Percentiles rank a stretch among this genome's conserved stretches.
Evolutionary conservation across 2,797 vertebrate genomes (phyloP).

Genomic region (Delichon dasypus): DNA sequence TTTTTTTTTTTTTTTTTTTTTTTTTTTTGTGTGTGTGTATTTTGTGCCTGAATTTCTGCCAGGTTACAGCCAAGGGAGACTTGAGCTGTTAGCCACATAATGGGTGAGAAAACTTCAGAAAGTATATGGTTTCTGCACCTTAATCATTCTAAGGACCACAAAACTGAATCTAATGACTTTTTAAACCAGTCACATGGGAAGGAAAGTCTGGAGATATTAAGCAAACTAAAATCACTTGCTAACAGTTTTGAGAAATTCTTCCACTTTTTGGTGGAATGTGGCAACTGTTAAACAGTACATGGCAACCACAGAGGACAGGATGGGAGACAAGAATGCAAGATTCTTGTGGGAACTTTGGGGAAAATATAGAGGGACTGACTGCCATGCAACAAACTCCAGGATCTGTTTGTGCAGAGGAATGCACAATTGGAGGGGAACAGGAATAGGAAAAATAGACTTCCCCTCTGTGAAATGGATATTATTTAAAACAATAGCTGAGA

Average conservation of each 20-base stretch:
- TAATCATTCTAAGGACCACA: neutral
- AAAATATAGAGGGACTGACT: neutral
- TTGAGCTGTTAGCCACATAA: neutral
- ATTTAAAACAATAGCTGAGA: constrained; percentile 50
- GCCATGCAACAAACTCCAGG: neutral
- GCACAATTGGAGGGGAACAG: neutral
- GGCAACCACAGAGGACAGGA: constrained; percentile 29
- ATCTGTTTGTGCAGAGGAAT: constrained; percentile 31
- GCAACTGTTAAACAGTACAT: constrained; percentile 4
- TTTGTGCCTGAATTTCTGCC: neutral
- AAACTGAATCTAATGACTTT: neutral
- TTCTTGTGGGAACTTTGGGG: constrained; percentile 24
- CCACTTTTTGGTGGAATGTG: constrained; percentile 27
- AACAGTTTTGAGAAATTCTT: constrained; percentile 36
- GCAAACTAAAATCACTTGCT: constrained; percentile 3
- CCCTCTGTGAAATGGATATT: neutral
- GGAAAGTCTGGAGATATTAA: neutral
- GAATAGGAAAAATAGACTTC: constrained; percentile 40
- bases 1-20: neutral
- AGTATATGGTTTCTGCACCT: neutral
- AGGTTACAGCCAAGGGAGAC: neutral
- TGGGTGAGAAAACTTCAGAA: neutral
- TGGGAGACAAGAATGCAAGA: constrained; percentile 22
- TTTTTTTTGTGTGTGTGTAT: neutral
- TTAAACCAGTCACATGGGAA: neutral